Conservation (phyloP, 37 sponge, comb jelly and placozoan genomes). For the Geodia barretti region DNA sequence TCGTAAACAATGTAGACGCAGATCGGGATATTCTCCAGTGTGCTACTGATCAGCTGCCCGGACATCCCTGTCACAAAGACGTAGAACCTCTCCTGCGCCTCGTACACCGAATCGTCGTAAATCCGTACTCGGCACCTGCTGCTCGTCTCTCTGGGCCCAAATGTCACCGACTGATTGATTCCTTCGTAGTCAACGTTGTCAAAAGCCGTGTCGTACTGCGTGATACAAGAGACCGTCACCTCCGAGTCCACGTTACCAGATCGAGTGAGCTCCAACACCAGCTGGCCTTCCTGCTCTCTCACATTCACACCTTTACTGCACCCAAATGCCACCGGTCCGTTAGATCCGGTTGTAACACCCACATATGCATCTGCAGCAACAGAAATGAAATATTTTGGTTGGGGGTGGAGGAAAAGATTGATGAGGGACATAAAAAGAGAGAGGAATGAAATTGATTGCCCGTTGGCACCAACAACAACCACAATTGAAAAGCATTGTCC, state of each 20-base stretch:
- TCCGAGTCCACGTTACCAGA: constrained; percentile 6
- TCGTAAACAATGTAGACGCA: constrained; percentile 51
- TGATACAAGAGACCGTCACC: constrained; percentile 60
- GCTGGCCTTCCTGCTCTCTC: constrained; percentile 3
- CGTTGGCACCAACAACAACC: too few relatives aligned
- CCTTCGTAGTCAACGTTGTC: constrained; percentile 18
- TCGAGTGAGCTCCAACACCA: constrained; percentile 2
- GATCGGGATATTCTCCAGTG: background rate
- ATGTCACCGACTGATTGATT: constrained; percentile 28
- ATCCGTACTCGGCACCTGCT: constrained; percentile 42
- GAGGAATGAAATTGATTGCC: too few relatives aligned
- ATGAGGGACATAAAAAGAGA: too few relatives aligned
- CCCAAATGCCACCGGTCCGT: background rate
- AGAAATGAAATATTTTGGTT: too few relatives aligned
- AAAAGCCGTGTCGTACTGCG: constrained; percentile 1
- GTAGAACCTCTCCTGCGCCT: constrained; percentile 29
- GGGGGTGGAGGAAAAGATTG: too few relatives aligned
- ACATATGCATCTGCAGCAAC: constrained; percentile 2
- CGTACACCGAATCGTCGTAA: constrained; percentile 33
- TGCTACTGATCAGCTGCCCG: background rate
- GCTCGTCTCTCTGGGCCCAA: background rate
- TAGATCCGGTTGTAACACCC: background rate
- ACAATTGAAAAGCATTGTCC: too few relatives aligned
- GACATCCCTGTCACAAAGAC: constrained; percentile 11
- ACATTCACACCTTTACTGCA: background rate